Evolutionary conservation across 2,888 invertebrate species (phyloP).

Genomic region (Pemphredon lugubris): DNA sequence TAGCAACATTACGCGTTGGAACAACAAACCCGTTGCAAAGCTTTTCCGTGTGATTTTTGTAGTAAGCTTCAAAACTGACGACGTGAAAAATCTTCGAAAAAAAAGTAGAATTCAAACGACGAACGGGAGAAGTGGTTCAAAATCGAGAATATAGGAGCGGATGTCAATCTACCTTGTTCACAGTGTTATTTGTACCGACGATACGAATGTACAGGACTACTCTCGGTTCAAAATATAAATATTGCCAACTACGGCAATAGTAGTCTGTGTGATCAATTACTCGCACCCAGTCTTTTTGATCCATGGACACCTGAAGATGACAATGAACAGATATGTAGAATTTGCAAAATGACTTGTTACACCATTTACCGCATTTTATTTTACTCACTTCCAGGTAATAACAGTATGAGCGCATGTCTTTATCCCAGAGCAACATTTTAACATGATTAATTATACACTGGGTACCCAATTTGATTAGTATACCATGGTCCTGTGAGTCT

Average conservation of each 20-base stretch:
- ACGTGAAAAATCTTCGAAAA: slow-evolving; percentile 91
- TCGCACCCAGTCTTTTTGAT: slow-evolving; percentile 96
- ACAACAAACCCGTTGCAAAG: slow-evolving; percentile 89
- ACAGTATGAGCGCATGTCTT: slow-evolving; percentile 93
- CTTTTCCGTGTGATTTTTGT: slow-evolving; percentile 88
- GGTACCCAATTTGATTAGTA: slow-evolving; percentile 91
- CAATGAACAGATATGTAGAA: too few species aligned
- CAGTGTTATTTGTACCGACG: slow-evolving; percentile 96
- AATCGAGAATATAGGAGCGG: not conserved
- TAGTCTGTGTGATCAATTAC: slow-evolving; percentile 96
- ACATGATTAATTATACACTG: slow-evolving; percentile 97
- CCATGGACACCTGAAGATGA: slow-evolving; percentile 91
- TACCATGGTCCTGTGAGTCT: slow-evolving; percentile 89
- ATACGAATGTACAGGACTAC: slow-evolving; percentile 93
- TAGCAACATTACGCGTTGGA: slow-evolving; percentile 95
- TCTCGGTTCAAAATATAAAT: slow-evolving; percentile 93
- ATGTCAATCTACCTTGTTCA: slow-evolving; percentile 88
- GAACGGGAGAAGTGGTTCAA: not conserved
- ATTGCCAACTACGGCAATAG: slow-evolving; percentile 98
- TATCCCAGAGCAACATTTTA: slow-evolving; percentile 96
- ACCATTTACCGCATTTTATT: slow-evolving; percentile 77
- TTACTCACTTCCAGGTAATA: slow-evolving; percentile 90
- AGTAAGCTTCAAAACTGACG: slow-evolving; percentile 95
- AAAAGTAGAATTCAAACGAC: not conserved
- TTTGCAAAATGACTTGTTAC: too few species aligned